Evolutionary conservation across 1,140 invertebrate genomes (phyloP).

Genomic region (Portunus trituberculatus): DNA sequence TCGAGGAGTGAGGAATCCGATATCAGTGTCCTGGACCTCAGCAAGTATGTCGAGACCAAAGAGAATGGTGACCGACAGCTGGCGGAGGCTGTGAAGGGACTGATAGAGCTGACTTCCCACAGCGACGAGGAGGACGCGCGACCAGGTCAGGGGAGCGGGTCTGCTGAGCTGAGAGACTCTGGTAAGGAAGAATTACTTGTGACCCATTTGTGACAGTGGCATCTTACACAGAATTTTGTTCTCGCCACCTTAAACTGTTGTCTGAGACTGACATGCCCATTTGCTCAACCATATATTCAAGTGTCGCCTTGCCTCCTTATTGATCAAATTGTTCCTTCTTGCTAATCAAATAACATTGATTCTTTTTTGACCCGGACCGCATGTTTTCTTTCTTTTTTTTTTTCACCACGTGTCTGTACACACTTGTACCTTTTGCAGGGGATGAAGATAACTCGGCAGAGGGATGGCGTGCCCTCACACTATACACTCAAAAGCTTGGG

Average conservation of each 20-base stretch:
- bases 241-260: background rate
- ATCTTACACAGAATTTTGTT: background rate
- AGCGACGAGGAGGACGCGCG: constrained; percentile 44
- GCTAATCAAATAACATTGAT: too few relatives aligned
- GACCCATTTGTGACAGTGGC: too few relatives aligned
- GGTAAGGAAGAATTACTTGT: constrained; percentile 26
- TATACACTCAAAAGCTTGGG: constrained; percentile 57
- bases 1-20: constrained; percentile 74
- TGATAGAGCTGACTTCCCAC: constrained; percentile 63
- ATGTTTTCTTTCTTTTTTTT: background rate
- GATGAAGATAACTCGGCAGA: constrained; percentile 38
- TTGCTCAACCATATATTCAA: too few relatives aligned
- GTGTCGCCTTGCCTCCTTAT: too few relatives aligned
- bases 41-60: constrained; percentile 66
- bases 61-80: constrained; percentile 71
- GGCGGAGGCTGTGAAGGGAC: constrained; percentile 59
- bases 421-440: background rate
- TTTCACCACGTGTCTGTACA: background rate
- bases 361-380: too few relatives aligned
- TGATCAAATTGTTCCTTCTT: too few relatives aligned
- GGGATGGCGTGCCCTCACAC: constrained; percentile 53
- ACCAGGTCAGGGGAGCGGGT: background rate
- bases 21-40: constrained; percentile 73
- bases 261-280: too few relatives aligned
- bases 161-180: constrained; percentile 52